These are phyloP conservation scores for Listronotus bonariensis DNA, from an alignment of 1,140 invertebrate genomes.

Conservation along the genomic window DNA sequence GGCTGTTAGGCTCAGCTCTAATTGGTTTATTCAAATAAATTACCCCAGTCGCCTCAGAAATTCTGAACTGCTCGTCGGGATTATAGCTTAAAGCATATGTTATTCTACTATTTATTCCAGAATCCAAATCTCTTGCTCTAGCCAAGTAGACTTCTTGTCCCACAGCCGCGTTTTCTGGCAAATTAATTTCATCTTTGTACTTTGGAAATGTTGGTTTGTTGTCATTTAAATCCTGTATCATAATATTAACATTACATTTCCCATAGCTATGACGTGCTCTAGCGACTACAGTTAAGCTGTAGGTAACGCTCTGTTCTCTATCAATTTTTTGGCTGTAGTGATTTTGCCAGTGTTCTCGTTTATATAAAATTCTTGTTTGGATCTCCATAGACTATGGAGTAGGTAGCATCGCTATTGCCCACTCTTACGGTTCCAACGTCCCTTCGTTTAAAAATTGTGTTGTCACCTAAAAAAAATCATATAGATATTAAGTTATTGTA, in stretches of 20 bases:
- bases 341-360: slow-evolving; percentile 80
- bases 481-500: no score
- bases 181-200: slow-evolving; percentile 73
- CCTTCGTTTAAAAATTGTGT: slow-evolving; percentile 59
- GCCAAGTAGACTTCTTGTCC: slow-evolving; percentile 90
- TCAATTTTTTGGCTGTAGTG: slow-evolving; percentile 81
- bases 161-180: slow-evolving; percentile 87
- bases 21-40: slow-evolving; percentile 83
- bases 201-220: slow-evolving; percentile 83
- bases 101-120: slow-evolving; percentile 80
- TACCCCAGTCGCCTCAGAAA: slow-evolving; percentile 83
- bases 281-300: slow-evolving; percentile 79
- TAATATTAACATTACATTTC: slow-evolving; percentile 76
- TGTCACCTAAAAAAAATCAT: slow-evolving; percentile 26
- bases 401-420: slow-evolving; percentile 63
- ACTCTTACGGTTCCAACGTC: slow-evolving; percentile 79
- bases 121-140: slow-evolving; percentile 81
- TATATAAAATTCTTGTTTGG: slow-evolving; percentile 74
- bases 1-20: slow-evolving; percentile 67
- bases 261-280: slow-evolving; percentile 69
- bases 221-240: slow-evolving; percentile 90
- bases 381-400: slow-evolving; percentile 85
- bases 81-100: slow-evolving; percentile 80
- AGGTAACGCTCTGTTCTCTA: slow-evolving; percentile 77
- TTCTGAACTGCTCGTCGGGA: slow-evolving; percentile 78